Evolutionary conservation across 2,888 invertebrate genomes (phyloP), one percentile per base, ranked within the genome.

Genomic region (Kryphioiulus occultus): DNA sequence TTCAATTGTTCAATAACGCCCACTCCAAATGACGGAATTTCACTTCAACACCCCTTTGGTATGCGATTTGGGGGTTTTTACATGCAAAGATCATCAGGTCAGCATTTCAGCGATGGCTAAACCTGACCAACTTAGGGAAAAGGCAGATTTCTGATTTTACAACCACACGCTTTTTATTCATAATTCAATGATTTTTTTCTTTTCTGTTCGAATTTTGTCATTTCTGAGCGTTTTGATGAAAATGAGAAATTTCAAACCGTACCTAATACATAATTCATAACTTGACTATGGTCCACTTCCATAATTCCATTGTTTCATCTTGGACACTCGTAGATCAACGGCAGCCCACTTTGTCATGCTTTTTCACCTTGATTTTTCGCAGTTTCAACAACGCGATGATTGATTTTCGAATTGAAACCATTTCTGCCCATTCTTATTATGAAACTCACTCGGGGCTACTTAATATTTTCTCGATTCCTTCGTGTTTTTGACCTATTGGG

Each of bases 391-490:
- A 44, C 44, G 12, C 22, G 26, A 26, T 68, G 68, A 68, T 68
- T 68, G 68, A 68, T 68, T 68, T 68, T 68, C 26, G n/a, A 68
- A 10, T 26, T n/a, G 68, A 5, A 68, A n/a, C 68, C 68, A 22
- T 26, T 68, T 68, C 26, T 26, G 26, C 12, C 26, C 68, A 68
- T 68, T 68, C 26, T 26, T 68, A 68, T 68, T 68, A 68, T 26
- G n/a, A n/a, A 68, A 68, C 68, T 68, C 68, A n/a, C 68, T 9
- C 68, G 68, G 68, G 68, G 9, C 68, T 68, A 68, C 68, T 68
- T 68, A 68, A 68, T 68, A 68, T 68, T 68, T 68, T 68, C 68
- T 68, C 68, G 26, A 68, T 68, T 68, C 68, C 26, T 68, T 5
- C 26, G 68, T 68, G 68, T 68, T 68, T 68, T 68, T 68, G 68